Base-by-base conservation (phyloP, 2,113 vertebrate species). In the Aspiorhynchus laticeps region DNA sequence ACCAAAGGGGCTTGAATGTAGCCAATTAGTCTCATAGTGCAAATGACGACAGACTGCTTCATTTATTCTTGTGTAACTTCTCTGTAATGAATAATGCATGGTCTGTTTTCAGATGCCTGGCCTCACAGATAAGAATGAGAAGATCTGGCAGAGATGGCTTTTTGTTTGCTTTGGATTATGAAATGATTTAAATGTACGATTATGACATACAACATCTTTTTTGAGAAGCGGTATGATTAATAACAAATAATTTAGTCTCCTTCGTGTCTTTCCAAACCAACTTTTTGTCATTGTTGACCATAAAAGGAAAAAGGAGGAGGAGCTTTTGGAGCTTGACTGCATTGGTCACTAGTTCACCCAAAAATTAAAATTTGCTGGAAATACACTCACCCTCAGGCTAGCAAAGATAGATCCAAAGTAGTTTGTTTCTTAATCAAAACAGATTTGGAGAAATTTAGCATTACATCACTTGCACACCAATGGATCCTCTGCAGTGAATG, bases 1-100 rank as follows among this genome's bases (percentile, higher is more conserved):
- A 85, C 86, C 87, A 89, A 87, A 86, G 83, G 87, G 83, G 90
- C 87, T 83, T 33, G 86, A 78, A 83, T 51, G 90, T 73, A 83
- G 61, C 85, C 89, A 85, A 86, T 79, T 75, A 48, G 84, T 85
- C 88, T 82, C 51, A 87, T 73, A 84, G 74, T 86, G 38, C 48
- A 86, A 86, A 89, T 88, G 87, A 88, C 26, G 36, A 67, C 81
- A 71, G 85, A 79, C 84, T 59, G 56, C 71, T 80, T 88, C 87
- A 88, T 86, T 86, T 63, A 77, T 65, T 80, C 43, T 80, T 8
- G 14, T 41, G 41, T 74, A 65, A 83, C 87, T 89, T 86, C 80
- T 24, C 67, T 33, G 43, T 71, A 59, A 90, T 84, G n/a, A 87
- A 87, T 65, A 87, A 83, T 65, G 46, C 12, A 84, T 26, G 31